Percentiles rank a stretch among this genome's conserved stretches.
Conservation (phyloP, 2,888 invertebrate species). For the Cosmopolites sordidus region DNA sequence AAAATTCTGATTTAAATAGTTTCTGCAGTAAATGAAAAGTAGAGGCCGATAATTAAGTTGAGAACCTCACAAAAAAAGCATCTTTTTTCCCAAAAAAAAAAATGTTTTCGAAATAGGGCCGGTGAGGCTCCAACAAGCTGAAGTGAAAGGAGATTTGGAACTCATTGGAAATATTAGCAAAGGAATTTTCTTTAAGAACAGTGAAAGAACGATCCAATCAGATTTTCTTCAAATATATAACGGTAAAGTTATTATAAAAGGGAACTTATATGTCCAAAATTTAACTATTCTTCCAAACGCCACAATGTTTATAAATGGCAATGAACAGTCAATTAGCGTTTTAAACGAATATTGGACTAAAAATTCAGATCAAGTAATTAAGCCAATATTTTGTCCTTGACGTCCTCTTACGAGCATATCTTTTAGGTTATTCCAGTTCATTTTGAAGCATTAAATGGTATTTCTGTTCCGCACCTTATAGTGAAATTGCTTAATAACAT, state of each 20-base stretch:
- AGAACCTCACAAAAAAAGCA: too few species aligned
- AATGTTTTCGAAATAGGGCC: constrained; percentile 38
- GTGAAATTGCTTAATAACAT: constrained; percentile 38
- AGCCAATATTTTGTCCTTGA: neutral
- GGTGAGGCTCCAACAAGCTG: constrained; percentile 36
- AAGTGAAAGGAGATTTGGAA: constrained; percentile 34
- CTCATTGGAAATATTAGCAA: constrained; percentile 26
- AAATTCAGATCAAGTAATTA: constrained; percentile 37
- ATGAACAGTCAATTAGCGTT: constrained; percentile 33
- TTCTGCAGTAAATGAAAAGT: too few species aligned
- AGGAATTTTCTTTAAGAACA: too few species aligned
- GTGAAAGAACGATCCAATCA: constrained; percentile 36
- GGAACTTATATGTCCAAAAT: constrained; percentile 39
- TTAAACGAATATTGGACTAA: constrained; percentile 42
- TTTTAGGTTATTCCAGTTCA: constrained; percentile 38
- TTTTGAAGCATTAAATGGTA: constrained; percentile 35
- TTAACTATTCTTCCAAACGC: constrained; percentile 31
- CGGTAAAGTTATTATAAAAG: constrained; percentile 41
- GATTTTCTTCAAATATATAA: constrained; percentile 42
- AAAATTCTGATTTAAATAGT: too few species aligned
- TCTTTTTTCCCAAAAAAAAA: neutral
- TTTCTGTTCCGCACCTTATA: constrained; percentile 38
- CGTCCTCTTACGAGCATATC: constrained; percentile 8
- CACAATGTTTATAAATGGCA: constrained; percentile 33
- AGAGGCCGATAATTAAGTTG: too few species aligned